phyloP scores from a whole-genome alignment of 2,888 invertebrate species.

The Unio delphinus region DNA sequence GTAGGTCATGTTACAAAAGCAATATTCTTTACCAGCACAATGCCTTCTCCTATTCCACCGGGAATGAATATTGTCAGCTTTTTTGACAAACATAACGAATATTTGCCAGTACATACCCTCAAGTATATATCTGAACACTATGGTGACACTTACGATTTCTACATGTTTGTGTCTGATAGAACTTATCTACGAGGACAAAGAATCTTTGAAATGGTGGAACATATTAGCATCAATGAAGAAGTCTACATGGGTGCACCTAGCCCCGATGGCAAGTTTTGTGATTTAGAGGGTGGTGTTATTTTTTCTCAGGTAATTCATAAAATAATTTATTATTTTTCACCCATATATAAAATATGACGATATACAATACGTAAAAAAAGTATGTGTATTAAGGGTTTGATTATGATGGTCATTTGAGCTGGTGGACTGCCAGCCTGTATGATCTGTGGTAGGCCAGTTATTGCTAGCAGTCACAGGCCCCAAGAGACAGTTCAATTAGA shows the following conservation, averaged over 20 bases:
- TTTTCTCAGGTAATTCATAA: conserved; percentile 79
- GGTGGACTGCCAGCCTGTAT: no score
- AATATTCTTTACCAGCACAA: conserved; percentile 80
- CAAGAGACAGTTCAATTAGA: no score
- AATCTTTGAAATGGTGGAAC: conserved; percentile 81
- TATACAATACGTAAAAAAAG: no score
- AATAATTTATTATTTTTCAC: neutral
- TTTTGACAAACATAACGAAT: conserved; percentile 82
- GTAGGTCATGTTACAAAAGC: conserved; percentile 87
- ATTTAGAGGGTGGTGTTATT: conserved; percentile 86
- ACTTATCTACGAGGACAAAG: conserved; percentile 88
- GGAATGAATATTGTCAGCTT: conserved; percentile 83
- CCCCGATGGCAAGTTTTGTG: conserved; percentile 63
- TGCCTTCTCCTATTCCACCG: conserved; percentile 31
- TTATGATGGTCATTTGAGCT: no score
- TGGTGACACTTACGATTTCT: conserved; percentile 92
- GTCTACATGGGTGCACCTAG: conserved; percentile 83
- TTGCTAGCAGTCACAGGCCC: no score
- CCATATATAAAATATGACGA: no score
- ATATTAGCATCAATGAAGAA: conserved; percentile 87
- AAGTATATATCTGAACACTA: conserved; percentile 93
- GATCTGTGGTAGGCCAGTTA: no score
- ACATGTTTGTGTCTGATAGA: conserved; percentile 88
- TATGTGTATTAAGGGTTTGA: no score
- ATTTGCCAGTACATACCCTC: conserved; percentile 88